Conservation (phyloP, 2,113 vertebrate species). For the Uropsilus gracilis region DNA sequence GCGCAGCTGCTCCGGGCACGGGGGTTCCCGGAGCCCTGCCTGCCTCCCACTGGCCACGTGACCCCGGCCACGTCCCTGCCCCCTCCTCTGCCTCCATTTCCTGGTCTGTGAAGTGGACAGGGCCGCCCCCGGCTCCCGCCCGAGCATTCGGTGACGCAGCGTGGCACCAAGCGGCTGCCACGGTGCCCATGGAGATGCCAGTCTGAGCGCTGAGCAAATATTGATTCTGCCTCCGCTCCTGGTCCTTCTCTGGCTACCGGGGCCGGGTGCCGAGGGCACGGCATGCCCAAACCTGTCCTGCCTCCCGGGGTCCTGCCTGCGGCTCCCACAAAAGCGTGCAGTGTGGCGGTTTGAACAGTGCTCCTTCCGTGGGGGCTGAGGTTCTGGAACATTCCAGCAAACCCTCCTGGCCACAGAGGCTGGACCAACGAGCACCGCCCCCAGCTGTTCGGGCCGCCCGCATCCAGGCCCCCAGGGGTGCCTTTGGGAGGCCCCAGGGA, state of each 20-base stretch:
- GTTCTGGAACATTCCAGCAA: constrained; percentile 42
- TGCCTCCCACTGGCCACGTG: not conserved
- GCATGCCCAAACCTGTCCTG: not conserved
- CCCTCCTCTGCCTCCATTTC: not conserved
- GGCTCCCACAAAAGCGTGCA: constrained; percentile 60
- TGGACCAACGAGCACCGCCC: not conserved
- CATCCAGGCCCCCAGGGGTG: not conserved
- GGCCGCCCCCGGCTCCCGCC: fast-evolving
- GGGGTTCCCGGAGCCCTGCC: too few species aligned
- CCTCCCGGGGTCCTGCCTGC: too few species aligned
- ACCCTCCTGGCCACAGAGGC: constrained; percentile 5
- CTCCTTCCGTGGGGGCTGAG: not conserved
- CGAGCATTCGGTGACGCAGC: fast-evolving
- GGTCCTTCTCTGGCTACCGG: not conserved
- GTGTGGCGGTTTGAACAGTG: not conserved
- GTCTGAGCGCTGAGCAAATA: not conserved
- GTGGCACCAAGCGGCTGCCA: fast-evolving
- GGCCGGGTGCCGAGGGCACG: fast-evolving
- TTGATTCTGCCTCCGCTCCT: too few species aligned
- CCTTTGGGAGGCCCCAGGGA: fast-evolving
- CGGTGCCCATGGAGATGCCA: not conserved
- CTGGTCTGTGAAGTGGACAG: not conserved
- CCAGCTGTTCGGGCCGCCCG: not conserved
- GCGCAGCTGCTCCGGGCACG: not conserved
- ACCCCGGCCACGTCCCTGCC: not conserved